phyloP scores from a whole-genome alignment of 2,797 vertebrate species.

The Sphenodon punctatus region DNA sequence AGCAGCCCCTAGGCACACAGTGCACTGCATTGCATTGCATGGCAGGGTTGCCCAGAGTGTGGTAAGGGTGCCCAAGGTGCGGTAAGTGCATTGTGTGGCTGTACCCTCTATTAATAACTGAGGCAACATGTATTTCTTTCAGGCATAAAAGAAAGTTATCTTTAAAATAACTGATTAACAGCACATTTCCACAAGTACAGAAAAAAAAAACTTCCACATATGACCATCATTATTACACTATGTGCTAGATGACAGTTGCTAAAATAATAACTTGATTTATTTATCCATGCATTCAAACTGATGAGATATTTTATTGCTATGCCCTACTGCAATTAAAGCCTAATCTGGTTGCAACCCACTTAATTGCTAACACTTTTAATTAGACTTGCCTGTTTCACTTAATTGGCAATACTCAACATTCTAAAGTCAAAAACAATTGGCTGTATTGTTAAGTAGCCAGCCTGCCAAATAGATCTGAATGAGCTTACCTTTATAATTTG shows the following conservation, averaged over 20 bases:
- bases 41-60: no score
- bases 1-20: no score
- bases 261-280: not conserved
- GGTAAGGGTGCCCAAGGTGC: no score
- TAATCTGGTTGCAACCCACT: not conserved
- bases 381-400: not conserved
- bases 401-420: rapidly evolving
- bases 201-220: not conserved
- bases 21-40: no score
- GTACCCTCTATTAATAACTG: no score
- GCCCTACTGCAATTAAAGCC: not conserved
- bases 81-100: no score
- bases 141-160: not conserved
- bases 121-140: rapidly evolving
- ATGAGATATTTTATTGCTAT: not conserved
- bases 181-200: not conserved
- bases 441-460: not conserved
- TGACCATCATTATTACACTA: rapidly evolving
- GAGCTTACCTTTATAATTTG: not conserved
- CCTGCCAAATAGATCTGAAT: not conserved
- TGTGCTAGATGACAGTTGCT: not conserved
- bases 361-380: not conserved
- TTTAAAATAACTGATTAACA: not conserved
- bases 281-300: not conserved
- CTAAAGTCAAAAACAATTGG: not conserved